Conservation (phyloP, 2,888 invertebrate genomes). For the Parthenolecanium corni region DNA sequence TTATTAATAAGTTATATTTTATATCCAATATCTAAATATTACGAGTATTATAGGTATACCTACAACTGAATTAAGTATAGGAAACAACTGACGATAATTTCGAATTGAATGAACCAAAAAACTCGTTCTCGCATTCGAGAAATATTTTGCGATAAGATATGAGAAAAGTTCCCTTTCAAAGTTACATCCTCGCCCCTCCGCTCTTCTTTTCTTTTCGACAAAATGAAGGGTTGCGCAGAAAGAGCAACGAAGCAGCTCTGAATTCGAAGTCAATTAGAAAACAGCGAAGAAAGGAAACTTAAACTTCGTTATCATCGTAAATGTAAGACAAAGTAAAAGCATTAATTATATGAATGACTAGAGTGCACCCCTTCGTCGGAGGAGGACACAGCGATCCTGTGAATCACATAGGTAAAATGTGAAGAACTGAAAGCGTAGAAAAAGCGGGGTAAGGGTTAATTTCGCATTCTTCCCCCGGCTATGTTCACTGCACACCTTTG, state of each 20-base stretch:
- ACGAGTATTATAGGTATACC: too few species aligned
- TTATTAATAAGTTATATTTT: too few species aligned
- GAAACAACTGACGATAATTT: too few species aligned
- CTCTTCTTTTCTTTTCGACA: background rate
- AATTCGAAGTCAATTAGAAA: conserved; percentile 26
- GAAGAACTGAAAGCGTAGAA: background rate
- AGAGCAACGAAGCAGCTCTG: conserved; percentile 7
- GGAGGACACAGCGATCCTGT: background rate
- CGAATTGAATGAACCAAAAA: too few species aligned
- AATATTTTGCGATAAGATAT: too few species aligned
- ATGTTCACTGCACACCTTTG: background rate
- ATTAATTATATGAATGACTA: conserved; percentile 26
- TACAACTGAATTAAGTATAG: too few species aligned
- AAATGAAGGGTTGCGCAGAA: background rate
- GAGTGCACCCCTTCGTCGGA: background rate
- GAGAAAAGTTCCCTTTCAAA: too few species aligned
- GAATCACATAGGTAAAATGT: too few species aligned
- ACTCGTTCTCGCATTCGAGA: too few species aligned
- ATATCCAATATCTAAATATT: too few species aligned
- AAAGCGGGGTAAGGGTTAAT: conserved; percentile 20
- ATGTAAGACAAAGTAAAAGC: conserved; percentile 27
- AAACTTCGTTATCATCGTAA: conserved; percentile 24
- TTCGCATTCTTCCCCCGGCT: conserved; percentile 16
- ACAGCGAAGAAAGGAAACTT: conserved; percentile 28
- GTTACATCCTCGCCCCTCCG: too few species aligned